Base-by-base conservation (phyloP, 2,113 vertebrate genomes). In the Epinephelus moara region DNA sequence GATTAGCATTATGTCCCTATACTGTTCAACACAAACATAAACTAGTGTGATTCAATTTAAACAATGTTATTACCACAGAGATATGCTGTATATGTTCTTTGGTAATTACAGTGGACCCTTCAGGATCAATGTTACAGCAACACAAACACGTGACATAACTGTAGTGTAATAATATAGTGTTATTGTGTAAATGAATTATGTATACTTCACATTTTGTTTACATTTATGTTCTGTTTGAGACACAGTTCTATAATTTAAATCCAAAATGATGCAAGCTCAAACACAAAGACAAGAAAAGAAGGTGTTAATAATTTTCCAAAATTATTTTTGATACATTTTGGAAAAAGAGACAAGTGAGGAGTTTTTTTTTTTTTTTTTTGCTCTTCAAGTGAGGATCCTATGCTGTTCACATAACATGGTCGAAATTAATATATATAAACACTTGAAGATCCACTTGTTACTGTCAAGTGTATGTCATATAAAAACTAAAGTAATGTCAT, bases 211-310 rank as follows among this genome's bases (percentile, higher is more conserved):
- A 68, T 30, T 49, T 17, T 21, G 9, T 9, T 68, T 50, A 68
- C 4, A 7, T 52, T 68, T 13, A 10, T 19, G 15, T 50, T 2
- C 2, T 30, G 64, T 50, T 68, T 30, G 27, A 50, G 47, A 68
- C 45, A 50, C 13, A 67, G 49, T 66, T 71, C 14, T 56, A 56
- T 25, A 17, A 56, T 70, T 55, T 6, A 70, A 56, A 56, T 56
- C 15, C 14, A 25, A 45, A 15, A 40, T 55, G 30, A 15, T 55
- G 27, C 15, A 57, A 57, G 25, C n/a, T n/a, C 10, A 21, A 42
- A 63, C 61, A 45, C 15, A 71, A 47, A 47, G 7, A 67, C 27
- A 4, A 66, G 47, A 67, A 18, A 49, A 67, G 25, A 47, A 30
- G 30, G 30, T 30, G 30, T 30, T 30, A 30, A 30, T 30, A 30